A percentile compares a stretch with the other conserved stretches of the same genome.
Evolutionary conservation across 2,888 invertebrate genomes (phyloP).

Genomic region (Bellardia pandia): DNA sequence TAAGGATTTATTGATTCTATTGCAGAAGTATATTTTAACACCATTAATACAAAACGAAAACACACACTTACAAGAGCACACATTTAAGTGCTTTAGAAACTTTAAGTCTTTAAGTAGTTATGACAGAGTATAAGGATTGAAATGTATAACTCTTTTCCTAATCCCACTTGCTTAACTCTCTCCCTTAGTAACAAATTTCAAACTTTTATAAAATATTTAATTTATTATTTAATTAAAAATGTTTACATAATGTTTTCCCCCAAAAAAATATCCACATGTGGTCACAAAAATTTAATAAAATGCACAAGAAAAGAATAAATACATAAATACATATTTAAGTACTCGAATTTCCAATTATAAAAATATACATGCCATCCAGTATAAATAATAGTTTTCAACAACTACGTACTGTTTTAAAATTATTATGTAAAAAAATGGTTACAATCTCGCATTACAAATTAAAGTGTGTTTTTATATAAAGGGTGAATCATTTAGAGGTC

Average conservation of each 20-base stretch:
- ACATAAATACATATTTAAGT: neutral
- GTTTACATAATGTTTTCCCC: neutral
- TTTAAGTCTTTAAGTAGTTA: too few relatives aligned
- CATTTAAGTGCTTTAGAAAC: too few relatives aligned
- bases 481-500: too few relatives aligned
- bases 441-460: neutral
- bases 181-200: too few relatives aligned
- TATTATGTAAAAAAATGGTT: neutral
- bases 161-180: too few relatives aligned
- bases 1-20: too few relatives aligned
- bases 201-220: neutral
- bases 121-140: too few relatives aligned
- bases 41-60: too few relatives aligned
- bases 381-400: neutral
- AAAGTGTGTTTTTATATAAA: neutral
- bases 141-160: too few relatives aligned
- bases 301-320: neutral
- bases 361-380: neutral
- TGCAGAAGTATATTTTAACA: too few relatives aligned
- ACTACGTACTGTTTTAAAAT: neutral
- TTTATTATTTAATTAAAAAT: constrained; percentile 5
- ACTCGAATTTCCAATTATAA: neutral
- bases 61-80: too few relatives aligned
- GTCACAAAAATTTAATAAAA: neutral
- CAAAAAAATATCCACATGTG: neutral